Base-by-base conservation (phyloP, 1,140 invertebrate genomes). In the Dendrolimus punctatus region DNA sequence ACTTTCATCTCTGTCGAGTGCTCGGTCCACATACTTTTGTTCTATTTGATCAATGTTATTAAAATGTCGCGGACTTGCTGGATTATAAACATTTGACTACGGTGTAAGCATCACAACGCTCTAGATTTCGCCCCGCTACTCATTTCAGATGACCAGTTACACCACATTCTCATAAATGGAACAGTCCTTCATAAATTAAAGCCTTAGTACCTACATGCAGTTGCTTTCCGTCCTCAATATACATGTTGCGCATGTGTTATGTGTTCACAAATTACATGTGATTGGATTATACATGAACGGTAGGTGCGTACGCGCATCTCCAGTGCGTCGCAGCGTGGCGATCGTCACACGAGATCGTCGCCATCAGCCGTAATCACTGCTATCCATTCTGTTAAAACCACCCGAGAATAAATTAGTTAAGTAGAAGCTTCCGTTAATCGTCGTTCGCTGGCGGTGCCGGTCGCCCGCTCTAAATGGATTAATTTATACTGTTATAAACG, bases 371-470 rank as follows among this genome's bases (percentile, higher is more conserved):
- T 86, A 88, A 87, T 88, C 85, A 87, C 81, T 71, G 84, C 80
- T 85, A 86, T 87, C 80, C 85, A 87, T 87, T 85, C 83, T 80
- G 82, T 87, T 87, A 86, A 88, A 88, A 87, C 82, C 79, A 87
- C 82, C 81, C 79, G 75, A 73, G 82, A 71, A 80, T 88, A 88
- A 88, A 87, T 88, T 87, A 87, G 79, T 88, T 88, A 88, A 88
- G 85, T 87, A 88, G 87, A 85, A 76, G 77, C 80, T 87, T 88
- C 87, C 87, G 87, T 80, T 88, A 88, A 88, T 88, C 85, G 85
- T 78, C 82, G 75, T 76, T 75, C 78, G 68, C 63, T 73, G 73
- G 60, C 73, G 78, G 75, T 80, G 69, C 74, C 73, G 73, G 76
- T 72, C 78, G 81, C 61, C 64, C 76, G 73, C 58, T 82, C 76